Conservation (phyloP, 2,113 vertebrate genomes). For the Sarotherodon lohbergeri region DNA sequence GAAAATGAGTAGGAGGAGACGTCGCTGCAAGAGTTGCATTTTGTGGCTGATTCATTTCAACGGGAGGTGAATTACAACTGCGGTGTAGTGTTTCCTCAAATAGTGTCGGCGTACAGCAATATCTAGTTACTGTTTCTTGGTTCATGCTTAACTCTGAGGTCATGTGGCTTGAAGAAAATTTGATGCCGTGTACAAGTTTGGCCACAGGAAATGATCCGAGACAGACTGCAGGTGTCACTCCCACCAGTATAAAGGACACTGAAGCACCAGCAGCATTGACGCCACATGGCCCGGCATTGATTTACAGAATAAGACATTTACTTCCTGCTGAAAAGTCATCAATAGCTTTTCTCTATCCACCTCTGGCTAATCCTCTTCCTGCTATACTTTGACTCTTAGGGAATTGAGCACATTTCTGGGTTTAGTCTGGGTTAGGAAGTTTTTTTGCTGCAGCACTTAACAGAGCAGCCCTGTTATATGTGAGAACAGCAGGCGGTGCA, state of each 20-base stretch:
- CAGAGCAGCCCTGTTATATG: background rate
- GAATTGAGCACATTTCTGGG: background rate
- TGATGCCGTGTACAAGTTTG: constrained; percentile 28
- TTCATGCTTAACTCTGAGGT: constrained; percentile 2
- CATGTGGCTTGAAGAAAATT: constrained; percentile 15
- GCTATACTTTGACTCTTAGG: background rate
- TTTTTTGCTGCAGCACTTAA: background rate
- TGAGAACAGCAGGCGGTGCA: background rate
- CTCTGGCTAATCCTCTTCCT: constrained; percentile 4
- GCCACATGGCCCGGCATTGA: constrained; percentile 8
- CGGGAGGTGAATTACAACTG: constrained; percentile 36
- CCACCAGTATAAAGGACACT: background rate
- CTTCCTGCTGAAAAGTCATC: constrained; percentile 37
- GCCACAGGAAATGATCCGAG: constrained; percentile 21
- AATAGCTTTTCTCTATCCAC: constrained; percentile 2
- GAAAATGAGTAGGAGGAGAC: constrained; percentile 18
- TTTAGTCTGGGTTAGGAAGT: background rate
- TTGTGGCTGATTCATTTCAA: constrained; percentile 46
- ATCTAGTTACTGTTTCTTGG: constrained; percentile 39
- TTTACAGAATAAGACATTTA: constrained; percentile 17
- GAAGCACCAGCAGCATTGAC: background rate
- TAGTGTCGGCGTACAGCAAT: constrained; percentile 31
- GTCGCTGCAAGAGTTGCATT: constrained; percentile 23
- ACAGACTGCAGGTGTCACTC: constrained; percentile 18
- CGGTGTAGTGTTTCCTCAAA: constrained; percentile 7